These are phyloP conservation scores for Luffia ferchaultella DNA, from an alignment of 2,888 invertebrate genomes.

Conservation along the genomic window DNA sequence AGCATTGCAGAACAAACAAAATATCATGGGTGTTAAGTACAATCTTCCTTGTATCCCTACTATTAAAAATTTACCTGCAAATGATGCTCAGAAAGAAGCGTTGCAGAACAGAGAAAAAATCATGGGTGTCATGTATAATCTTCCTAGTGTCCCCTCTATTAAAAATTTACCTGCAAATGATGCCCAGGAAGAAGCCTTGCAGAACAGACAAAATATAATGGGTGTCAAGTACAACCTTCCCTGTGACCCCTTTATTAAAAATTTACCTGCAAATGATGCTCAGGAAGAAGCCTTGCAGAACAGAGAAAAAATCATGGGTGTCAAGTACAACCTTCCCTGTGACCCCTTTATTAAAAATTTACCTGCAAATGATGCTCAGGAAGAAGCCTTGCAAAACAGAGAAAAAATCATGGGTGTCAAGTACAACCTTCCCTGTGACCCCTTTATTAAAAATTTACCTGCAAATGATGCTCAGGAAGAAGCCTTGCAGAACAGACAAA, in stretches of 20 bases:
- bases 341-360: not conserved
- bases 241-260: constrained; percentile 2
- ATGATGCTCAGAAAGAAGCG: constrained; percentile 43
- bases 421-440: constrained; percentile 19
- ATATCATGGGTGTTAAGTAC: constrained; percentile 50
- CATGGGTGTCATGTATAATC: constrained; percentile 46
- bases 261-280: constrained; percentile 12
- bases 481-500: constrained; percentile 33
- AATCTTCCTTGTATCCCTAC: not conserved
- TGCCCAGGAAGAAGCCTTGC: constrained; percentile 15
- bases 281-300: constrained; percentile 15
- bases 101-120: constrained; percentile 57
- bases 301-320: constrained; percentile 10
- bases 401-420: constrained; percentile 51
- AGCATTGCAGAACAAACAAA: constrained; percentile 55
- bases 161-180: constrained; percentile 9
- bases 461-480: constrained; percentile 35
- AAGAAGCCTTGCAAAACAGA: constrained; percentile 56
- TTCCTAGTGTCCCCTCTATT: constrained; percentile 14
- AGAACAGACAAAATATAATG: constrained; percentile 13
- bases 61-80: not conserved
- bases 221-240: constrained; percentile 44
- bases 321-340: constrained; percentile 1
- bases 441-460: not conserved
- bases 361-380: constrained; percentile 28